These are phyloP conservation scores for Caenorhabditis doughertyi DNA, from an alignment of 2,888 invertebrate genomes.

Conservation along the genomic window DNA sequence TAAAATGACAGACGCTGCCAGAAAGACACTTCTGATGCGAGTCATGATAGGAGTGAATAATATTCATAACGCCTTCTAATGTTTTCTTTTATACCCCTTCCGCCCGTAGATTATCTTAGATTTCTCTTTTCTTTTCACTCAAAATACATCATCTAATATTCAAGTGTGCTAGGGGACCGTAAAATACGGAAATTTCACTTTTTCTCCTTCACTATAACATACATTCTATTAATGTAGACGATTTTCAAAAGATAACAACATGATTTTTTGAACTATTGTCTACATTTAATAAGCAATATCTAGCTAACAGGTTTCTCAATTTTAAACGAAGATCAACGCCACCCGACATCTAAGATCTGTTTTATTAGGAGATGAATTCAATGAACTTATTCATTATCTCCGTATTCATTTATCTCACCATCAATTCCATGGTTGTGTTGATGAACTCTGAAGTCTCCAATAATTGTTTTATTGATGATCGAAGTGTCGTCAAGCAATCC, in stretches of 20 bases:
- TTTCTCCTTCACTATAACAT: conserved; percentile 1
- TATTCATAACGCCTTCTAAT: neutral
- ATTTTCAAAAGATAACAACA: conserved; percentile 35
- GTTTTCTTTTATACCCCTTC: conserved; percentile 40
- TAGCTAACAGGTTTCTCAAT: conserved; percentile 29
- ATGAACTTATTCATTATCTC: conserved; percentile 5
- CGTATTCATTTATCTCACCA: conserved; percentile 33
- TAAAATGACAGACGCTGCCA: conserved; percentile 19
- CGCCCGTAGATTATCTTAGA: conserved; percentile 45
- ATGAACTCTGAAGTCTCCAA: conserved; percentile 21
- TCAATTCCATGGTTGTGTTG: conserved; percentile 38
- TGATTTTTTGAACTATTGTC: conserved; percentile 43
- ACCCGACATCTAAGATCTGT: conserved; percentile 38
- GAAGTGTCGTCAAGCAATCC: conserved; percentile 35
- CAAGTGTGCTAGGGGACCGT: conserved; percentile 13
- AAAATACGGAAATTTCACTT: conserved; percentile 34
- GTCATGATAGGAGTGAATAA: conserved; percentile 29
- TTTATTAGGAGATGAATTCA: conserved; percentile 7
- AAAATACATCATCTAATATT: conserved; percentile 19
- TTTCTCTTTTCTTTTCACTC: neutral
- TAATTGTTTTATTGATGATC: conserved; percentile 33
- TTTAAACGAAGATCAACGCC: conserved; percentile 33
- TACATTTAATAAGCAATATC: neutral
- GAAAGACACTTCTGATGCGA: conserved; percentile 16
- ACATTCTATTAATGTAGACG: neutral